Percentiles rank a stretch among this genome's conserved stretches.
phyloP scores from a whole-genome alignment of 1,140 invertebrate genomes.

The Ruditapes philippinarum region DNA sequence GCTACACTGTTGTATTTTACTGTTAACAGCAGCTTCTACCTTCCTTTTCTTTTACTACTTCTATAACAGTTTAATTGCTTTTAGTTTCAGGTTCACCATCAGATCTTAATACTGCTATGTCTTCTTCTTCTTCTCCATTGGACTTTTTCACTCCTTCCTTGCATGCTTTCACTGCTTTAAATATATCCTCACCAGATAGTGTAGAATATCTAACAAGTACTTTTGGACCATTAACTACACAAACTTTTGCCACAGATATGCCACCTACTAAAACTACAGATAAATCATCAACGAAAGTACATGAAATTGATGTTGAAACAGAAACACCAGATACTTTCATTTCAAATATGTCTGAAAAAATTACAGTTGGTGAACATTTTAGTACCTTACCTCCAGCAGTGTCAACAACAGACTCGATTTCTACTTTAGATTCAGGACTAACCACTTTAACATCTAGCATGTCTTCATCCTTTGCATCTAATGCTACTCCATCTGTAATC shows the following conservation, averaged over 20 bases:
- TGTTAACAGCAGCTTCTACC: background rate
- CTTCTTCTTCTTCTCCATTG: background rate
- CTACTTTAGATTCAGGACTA: background rate
- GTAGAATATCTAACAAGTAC: background rate
- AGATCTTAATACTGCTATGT: background rate
- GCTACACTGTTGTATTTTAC: no score
- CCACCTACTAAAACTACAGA: no score
- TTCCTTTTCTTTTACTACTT: background rate
- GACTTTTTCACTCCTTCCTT: background rate
- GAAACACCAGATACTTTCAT: background rate
- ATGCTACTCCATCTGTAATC: background rate
- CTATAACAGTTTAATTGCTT: no score
- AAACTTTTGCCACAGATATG: background rate
- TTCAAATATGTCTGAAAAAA: background rate
- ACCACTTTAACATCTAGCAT: background rate
- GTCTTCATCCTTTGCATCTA: background rate
- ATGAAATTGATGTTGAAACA: background rate
- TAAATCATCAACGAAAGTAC: no score
- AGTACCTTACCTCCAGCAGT: background rate
- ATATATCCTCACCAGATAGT: background rate
- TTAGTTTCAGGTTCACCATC: background rate
- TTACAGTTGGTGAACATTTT: background rate
- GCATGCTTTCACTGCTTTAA: background rate
- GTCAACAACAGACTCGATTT: background rate
- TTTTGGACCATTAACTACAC: background rate